Evolutionary conservation across 2,888 invertebrate species (phyloP), one percentile per base, ranked within the genome.

Genomic region (Teleogryllus oceanicus): DNA sequence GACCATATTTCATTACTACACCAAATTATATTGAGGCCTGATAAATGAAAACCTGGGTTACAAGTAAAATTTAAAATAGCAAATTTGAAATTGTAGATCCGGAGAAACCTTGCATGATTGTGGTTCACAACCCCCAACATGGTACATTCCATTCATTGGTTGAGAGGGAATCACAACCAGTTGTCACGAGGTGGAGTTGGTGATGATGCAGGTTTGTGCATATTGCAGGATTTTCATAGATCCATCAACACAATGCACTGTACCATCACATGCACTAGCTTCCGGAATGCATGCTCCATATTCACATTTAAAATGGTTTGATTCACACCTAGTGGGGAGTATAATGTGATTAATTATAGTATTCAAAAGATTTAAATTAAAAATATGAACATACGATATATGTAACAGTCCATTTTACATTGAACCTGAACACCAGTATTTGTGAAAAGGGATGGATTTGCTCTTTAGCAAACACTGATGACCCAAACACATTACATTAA

Each of bases 281-380:
- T 49, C 2, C n/a, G 75, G 76, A 11, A 79, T 50, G 37, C 79
- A 79, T 16, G 75, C 79, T 10, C 79, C 79, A 12, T 24, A 50
- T 18, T 74, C 49, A 49, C 79, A 79, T 37, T 37, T 37, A 37
- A 37, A 37, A 8, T 37, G 37, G 5, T 37, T 8, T 0, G 37
- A 37, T 37, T 37, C 37, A 37, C 37, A 37, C 37, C 37, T 37
- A 37, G 5, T 8, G 37, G 8, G 37, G 1, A 8, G 37, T 8
- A 8, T 8, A 37, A 37, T 37, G 37, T 37, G 8, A 37, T 37
- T 37, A 37, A 37, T 37, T 37, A 37, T 8, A 37, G 37, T 8
- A 4, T 37, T 37, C 37, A 37, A 37, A 37, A 8, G 37, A 37
- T 37, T 37, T 37, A 37, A 37, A 37, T 1, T 8, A 37, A 37